A percentile compares a stretch with the other conserved stretches of the same genome.
Conservation (phyloP, 2,888 invertebrate species). For the Aproaerema taeniolella region DNA sequence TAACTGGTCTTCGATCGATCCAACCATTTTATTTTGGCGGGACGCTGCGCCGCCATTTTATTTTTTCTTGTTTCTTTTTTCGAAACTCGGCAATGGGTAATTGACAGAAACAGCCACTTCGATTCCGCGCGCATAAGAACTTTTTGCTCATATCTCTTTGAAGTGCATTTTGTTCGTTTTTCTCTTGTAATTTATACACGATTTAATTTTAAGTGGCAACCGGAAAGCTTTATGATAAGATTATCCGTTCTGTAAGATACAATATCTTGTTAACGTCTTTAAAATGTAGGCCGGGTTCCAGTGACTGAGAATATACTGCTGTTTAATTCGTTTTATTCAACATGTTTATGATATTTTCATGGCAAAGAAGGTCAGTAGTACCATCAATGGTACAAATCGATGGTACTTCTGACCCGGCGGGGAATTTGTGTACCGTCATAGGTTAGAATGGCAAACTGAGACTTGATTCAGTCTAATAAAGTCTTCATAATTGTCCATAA, state of each 20-base stretch:
- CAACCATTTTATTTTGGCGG: conserved; percentile 17
- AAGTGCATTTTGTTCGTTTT: conserved; percentile 12
- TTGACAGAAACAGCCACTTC: conserved; percentile 43
- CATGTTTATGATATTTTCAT: too few species aligned
- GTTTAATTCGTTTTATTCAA: too few species aligned
- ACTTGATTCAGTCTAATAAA: too few species aligned
- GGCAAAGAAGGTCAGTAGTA: too few species aligned
- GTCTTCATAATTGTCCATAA: too few species aligned
- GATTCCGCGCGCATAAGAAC: conserved; percentile 27
- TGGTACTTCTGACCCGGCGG: too few species aligned
- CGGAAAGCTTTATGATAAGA: conserved; percentile 35
- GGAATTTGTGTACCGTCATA: too few species aligned
- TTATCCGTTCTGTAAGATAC: conserved; percentile 14
- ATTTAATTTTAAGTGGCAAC: conserved; percentile 42
- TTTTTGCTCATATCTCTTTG: conserved; percentile 23
- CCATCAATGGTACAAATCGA: too few species aligned
- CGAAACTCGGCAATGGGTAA: conserved; percentile 31
- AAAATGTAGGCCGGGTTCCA: conserved; percentile 7
- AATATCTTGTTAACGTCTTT: conserved; percentile 15
- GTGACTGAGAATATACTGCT: too few species aligned
- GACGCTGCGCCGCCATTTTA: conserved; percentile 18
- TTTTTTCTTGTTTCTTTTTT: conserved; percentile 29
- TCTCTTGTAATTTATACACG: conserved; percentile 10
- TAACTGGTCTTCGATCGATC: too few species aligned
- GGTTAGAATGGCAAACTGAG: too few species aligned